Evolutionary conservation across 1,140 invertebrate genomes (phyloP), one percentile per base, ranked within the genome.

Genomic region (Drosophila miranda): DNA sequence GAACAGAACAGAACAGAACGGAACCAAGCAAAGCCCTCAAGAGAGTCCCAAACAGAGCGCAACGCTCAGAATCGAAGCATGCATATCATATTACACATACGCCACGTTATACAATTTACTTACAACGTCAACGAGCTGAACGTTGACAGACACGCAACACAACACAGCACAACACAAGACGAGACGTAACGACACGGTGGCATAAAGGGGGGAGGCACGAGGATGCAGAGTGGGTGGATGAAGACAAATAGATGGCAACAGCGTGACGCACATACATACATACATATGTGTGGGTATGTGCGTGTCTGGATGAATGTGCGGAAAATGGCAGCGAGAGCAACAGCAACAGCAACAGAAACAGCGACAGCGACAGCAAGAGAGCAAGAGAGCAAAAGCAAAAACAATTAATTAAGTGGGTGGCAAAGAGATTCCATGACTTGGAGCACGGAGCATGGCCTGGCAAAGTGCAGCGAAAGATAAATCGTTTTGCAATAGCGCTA

Each of bases 21-120:
- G 2, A 9, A 9, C 28, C 7, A 8, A 30, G 5, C 34, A 11
- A 38, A 38, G 34, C 34, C 34, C 11, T 38, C 11, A 5, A 38
- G 34, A 38, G 34, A 38, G 34, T 38, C 34, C 34, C 34, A 38
- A 38, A n/a, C 21, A 41, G 28, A 63, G 60, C 53, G 75, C 51
- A 73, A 52, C 75, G 59, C 69, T 55, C 16, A 43, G 80, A 80
- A 84, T 86, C 77, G 82, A 87, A 82, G 82, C 82, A 75, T 87
- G 82, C 83, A 86, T 86, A 86, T 87, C 82, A 64, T 78, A 86
- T 86, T 78, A 86, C 82, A 87, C 82, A 86, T 87, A 86, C 78
- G 82, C 82, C 82, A 87, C 78, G 83, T 87, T 82, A 87, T 82
- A 87, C 83, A 87, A 82, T 86, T 87, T 86, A 78, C 81, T 86